These are phyloP conservation scores for Lytechinus pictus DNA, from an alignment of 35 echinoderm and acorn worm species.

Conservation along the genomic window DNA sequence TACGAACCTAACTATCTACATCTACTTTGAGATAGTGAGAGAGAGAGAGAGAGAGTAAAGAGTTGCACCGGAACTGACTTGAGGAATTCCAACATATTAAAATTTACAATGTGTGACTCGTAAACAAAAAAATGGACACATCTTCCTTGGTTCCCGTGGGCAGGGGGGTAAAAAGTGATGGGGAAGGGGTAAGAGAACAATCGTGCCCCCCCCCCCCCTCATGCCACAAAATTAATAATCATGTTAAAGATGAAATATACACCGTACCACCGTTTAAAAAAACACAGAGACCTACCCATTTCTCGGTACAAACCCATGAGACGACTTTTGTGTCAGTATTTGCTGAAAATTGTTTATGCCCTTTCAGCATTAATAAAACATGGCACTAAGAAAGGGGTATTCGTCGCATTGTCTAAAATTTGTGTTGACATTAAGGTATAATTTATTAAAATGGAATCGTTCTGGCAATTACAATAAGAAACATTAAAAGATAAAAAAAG, in stretches of 20 bases:
- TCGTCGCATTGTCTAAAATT: not conserved
- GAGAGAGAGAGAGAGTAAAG: not conserved
- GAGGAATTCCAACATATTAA: not conserved
- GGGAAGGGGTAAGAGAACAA: no score
- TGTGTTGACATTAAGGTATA: not conserved
- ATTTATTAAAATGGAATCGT: not conserved
- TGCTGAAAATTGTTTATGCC: not conserved
- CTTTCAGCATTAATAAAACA: not conserved
- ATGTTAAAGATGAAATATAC: no score
- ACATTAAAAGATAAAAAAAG: not conserved
- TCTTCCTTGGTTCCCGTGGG: no score
- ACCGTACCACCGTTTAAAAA: no score
- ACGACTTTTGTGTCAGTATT: not conserved
- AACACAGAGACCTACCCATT: no score
- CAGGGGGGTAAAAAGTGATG: no score
- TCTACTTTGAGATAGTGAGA: not conserved
- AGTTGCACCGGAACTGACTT: not conserved
- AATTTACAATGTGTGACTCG: not conserved
- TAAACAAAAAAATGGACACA: not conserved
- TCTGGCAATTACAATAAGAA: not conserved
- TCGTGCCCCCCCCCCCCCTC: not conserved
- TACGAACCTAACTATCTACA: not conserved
- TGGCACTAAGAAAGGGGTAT: not conserved
- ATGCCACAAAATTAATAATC: not conserved
- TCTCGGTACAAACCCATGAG: no score